Conservation (phyloP, 2,113 vertebrate species). For the Aviceda subcristata region DNA sequence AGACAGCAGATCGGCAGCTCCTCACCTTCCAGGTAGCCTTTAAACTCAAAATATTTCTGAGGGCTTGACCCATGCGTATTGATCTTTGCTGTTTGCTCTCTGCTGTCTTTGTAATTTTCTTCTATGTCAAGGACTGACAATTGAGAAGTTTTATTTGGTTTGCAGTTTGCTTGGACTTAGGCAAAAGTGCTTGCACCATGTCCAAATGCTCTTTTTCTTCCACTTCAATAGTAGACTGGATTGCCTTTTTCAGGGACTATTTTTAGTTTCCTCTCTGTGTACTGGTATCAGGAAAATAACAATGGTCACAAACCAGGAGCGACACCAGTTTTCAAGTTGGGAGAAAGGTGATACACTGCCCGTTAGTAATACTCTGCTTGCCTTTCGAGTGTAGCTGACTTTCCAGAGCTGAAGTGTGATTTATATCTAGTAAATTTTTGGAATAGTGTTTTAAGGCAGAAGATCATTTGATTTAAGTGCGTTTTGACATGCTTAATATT, state of each 20-base stretch:
- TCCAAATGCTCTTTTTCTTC: neutral
- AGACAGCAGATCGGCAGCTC: neutral
- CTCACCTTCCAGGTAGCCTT: neutral
- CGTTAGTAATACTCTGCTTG: neutral
- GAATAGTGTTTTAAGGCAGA: neutral
- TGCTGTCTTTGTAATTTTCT: neutral
- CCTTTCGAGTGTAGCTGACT: neutral
- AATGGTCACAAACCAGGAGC: neutral
- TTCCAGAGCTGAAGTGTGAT: neutral
- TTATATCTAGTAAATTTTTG: neutral
- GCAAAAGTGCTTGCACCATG: neutral
- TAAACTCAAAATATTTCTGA: neutral
- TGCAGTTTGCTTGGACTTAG: neutral
- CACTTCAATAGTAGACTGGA: neutral
- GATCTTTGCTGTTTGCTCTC: neutral
- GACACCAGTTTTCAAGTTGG: neutral
- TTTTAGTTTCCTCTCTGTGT: neutral
- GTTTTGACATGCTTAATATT: constrained; percentile 19
- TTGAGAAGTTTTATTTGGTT: neutral
- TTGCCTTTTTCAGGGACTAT: neutral
- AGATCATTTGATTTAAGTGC: neutral
- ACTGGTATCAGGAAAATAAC: neutral
- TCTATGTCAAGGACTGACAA: neutral
- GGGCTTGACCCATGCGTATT: neutral
- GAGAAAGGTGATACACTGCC: neutral